These are phyloP conservation scores for Hymenochirus boettgeri DNA, from an alignment of 2,113 vertebrate genomes.

Conservation along the genomic window DNA sequence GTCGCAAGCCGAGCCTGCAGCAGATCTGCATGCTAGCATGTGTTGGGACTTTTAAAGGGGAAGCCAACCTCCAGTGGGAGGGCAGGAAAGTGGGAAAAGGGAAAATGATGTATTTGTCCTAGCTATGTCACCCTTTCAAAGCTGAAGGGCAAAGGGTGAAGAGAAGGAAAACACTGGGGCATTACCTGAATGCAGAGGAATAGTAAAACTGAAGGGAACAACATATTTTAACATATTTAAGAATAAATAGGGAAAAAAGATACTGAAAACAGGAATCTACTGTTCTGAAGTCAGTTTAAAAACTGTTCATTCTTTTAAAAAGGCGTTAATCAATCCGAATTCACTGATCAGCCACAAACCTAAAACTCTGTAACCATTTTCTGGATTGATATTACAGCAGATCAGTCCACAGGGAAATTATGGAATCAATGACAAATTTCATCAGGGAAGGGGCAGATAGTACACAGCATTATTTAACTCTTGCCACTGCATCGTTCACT, in stretches of 20 bases:
- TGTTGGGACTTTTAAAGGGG: slow-evolving; percentile 80
- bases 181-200: slow-evolving; percentile 6
- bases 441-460: background rate
- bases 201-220: background rate
- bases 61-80: slow-evolving; percentile 65
- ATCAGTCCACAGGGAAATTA: background rate
- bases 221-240: background rate
- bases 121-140: slow-evolving; percentile 2
- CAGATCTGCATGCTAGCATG: slow-evolving; percentile 76
- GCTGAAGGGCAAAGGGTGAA: slow-evolving; percentile 39
- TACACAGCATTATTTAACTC: background rate
- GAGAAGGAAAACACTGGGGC: background rate
- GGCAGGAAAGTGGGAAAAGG: slow-evolving; percentile 50
- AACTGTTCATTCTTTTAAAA: too few species aligned
- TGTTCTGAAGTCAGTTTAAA: too few species aligned
- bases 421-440: background rate
- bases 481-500: background rate
- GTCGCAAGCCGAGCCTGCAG: slow-evolving; percentile 80
- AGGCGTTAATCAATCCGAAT: too few species aligned
- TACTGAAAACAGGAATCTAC: too few species aligned
- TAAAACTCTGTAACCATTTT: background rate
- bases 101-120: slow-evolving; percentile 1
- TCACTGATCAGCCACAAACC: too few species aligned
- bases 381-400: background rate
- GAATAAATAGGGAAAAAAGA: background rate